Evolutionary conservation across 30 jellyfish, hydroid and myxozoan species (phyloP).

Genomic region (Aurelia sp.): DNA sequence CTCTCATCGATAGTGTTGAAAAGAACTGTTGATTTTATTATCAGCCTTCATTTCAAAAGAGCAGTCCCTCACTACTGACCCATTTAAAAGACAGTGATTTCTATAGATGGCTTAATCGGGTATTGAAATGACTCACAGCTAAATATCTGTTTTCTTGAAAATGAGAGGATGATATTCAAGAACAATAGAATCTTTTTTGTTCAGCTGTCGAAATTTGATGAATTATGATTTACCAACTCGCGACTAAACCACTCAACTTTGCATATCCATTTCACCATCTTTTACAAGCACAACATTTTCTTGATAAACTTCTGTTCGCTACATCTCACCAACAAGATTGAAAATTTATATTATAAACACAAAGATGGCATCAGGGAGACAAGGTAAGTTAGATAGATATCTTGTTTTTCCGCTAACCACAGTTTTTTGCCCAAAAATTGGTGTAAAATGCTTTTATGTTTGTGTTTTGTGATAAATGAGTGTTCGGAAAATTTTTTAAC

Average conservation of each 20-base stretch:
- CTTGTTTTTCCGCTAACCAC: neutral
- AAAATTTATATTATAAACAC: neutral
- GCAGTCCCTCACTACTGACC: too few relatives aligned
- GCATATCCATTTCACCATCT: neutral
- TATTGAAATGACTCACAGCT: neutral
- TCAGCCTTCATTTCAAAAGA: too few relatives aligned
- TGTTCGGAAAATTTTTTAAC: too few relatives aligned
- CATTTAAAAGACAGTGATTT: too few relatives aligned
- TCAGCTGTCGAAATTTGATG: constrained; percentile 24
- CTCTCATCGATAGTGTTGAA: too few relatives aligned
- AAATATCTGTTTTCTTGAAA: neutral
- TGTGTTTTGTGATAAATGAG: too few relatives aligned
- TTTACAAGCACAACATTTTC: too few relatives aligned
- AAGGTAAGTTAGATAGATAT: constrained; percentile 8
- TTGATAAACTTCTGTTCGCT: constrained; percentile 10
- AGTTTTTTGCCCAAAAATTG: too few relatives aligned
- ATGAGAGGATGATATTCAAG: neutral
- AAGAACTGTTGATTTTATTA: too few relatives aligned
- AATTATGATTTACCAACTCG: neutral
- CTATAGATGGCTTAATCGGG: too few relatives aligned
- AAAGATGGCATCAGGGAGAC: constrained; percentile 22
- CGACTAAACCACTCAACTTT: neutral
- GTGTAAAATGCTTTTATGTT: too few relatives aligned
- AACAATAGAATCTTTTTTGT: neutral
- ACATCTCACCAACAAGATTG: neutral